These are phyloP conservation scores for Hyppa rectilinea DNA, from an alignment of 2,888 invertebrate genomes.

Conservation along the genomic window DNA sequence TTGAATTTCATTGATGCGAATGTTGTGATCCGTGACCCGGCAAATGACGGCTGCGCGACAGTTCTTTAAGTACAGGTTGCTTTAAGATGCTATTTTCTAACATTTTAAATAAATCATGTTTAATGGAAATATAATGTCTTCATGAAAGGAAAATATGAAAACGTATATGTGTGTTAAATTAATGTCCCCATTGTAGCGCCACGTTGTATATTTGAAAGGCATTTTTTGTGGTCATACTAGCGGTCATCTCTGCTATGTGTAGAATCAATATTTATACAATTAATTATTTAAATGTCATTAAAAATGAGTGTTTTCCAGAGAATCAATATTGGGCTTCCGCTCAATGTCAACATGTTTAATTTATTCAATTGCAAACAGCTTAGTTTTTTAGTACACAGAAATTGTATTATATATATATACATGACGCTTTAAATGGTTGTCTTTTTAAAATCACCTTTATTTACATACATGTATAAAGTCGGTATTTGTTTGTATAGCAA, in stretches of 20 bases:
- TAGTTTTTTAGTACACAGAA: neutral
- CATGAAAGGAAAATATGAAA: no score
- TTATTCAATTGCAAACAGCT: conserved; percentile 23
- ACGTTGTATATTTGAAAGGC: no score
- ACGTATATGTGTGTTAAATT: no score
- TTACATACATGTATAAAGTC: neutral
- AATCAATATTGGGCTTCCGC: conserved; percentile 12
- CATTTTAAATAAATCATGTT: no score
- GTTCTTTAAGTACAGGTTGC: no score
- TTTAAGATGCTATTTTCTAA: no score
- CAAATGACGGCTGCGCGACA: no score
- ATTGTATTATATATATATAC: neutral
- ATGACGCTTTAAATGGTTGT: neutral
- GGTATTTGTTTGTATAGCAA: neutral
- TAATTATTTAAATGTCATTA: conserved; percentile 9
- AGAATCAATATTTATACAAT: conserved; percentile 32
- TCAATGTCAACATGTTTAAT: conserved; percentile 6
- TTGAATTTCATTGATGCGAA: no score
- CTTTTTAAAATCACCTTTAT: conserved; percentile 4
- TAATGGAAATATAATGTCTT: no score
- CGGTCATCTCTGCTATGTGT: conserved; percentile 5
- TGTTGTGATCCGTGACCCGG: no score
- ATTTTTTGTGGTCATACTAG: conserved; percentile 23
- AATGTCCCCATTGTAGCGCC: no score
- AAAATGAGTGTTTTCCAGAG: neutral